Conservation (phyloP, 2,797 vertebrate species). For the Xiphorhynchus erythropygius region DNA sequence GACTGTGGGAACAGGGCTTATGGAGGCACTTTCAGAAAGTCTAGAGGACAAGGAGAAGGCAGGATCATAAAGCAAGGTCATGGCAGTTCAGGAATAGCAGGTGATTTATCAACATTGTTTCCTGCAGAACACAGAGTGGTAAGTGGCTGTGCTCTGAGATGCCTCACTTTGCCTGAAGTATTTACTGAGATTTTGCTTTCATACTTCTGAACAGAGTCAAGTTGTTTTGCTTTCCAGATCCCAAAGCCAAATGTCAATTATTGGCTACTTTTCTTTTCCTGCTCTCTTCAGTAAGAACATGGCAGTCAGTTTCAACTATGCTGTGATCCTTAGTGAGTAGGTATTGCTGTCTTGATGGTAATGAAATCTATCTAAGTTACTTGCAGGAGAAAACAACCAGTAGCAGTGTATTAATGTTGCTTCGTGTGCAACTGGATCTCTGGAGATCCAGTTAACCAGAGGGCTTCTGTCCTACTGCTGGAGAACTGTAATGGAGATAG, state of each 20-base stretch:
- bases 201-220: not conserved
- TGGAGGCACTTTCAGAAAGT: not conserved
- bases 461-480: not conserved
- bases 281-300: not conserved
- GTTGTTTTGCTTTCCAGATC: not conserved
- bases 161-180: not conserved
- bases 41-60: not conserved
- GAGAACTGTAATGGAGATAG: not conserved
- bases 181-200: not conserved
- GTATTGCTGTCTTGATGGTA: not conserved
- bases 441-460: not conserved
- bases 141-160: not conserved
- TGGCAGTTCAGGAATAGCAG: not conserved
- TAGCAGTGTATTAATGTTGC: not conserved
- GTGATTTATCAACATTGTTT: not conserved
- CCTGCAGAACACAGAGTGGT: not conserved
- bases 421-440: not conserved
- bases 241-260: not conserved
- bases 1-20: not conserved
- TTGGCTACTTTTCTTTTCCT: not conserved
- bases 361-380: not conserved
- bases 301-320: not conserved
- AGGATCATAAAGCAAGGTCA: not conserved
- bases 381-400: not conserved
- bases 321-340: not conserved